Base-by-base conservation (phyloP, 2,113 vertebrate species). In the Limnothrissa miodon region DNA sequence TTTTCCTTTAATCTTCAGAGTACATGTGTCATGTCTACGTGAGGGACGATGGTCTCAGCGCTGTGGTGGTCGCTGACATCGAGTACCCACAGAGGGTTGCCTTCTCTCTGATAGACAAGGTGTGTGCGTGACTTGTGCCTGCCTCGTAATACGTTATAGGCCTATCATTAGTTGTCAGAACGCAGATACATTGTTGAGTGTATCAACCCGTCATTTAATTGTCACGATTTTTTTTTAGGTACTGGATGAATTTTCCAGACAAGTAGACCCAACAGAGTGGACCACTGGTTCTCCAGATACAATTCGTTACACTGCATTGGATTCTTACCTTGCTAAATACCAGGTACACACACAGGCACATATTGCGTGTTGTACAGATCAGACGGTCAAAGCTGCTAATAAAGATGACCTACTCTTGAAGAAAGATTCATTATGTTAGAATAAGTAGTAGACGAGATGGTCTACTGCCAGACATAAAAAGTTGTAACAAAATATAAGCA, bases 61-160 rank as follows among this genome's bases (percentile, higher is more conserved):
- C 95, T 0, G 98, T 99, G 82, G 96, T 96, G 83, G 95, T 99
- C 0, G 97, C 98, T 1, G 98, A 99, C 85, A 93, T 87, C 0
- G 98, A 99, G 83, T 99, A 99, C 21, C 98, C 98, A 0, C 95
- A 95, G 48, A 92, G 98, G 45, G 98, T 99, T 46, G 96, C 96
- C 83, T 99, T 99, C 91, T 96, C 96, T 36, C 91, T 99, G 90
- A 93, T 99, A 82, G 98, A 99, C 82, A 99, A 99, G 95, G 98
- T 98, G 87, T 74, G 85, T 93, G 45, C 29, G 33, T 44, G 17
- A 17, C 10, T 51, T 17, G 21, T 21, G 21, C 21, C 19, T 6
- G 51, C 51, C 19, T 6, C 23, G 21, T 56, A 56, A 23, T 56
- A 6, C 0, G 21, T 23, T 56, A 19, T 56, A 5, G 4, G n/a